Conservation (phyloP, 2,797 vertebrate species). For the Fringilla coelebs region DNA sequence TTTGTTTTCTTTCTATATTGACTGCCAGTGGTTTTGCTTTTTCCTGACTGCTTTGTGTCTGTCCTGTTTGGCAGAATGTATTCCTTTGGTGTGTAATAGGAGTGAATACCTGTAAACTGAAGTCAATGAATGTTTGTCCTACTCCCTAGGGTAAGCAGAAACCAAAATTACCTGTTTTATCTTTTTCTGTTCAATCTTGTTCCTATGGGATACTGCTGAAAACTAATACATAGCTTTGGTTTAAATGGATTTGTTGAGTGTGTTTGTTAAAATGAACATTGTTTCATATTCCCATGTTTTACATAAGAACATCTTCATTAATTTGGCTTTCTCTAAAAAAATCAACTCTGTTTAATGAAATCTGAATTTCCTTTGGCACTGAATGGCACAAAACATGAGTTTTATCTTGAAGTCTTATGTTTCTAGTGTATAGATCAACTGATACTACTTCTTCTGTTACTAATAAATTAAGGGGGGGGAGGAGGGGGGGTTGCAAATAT, state of each 20-base stretch:
- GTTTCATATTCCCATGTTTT: not conserved
- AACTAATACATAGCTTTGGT: not conserved
- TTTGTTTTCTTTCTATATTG: not conserved
- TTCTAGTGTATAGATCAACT: not conserved
- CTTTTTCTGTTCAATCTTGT: not conserved
- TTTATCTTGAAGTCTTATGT: not conserved
- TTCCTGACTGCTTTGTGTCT: not conserved
- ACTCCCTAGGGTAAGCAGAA: not conserved
- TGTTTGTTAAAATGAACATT: not conserved
- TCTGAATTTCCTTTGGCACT: not conserved
- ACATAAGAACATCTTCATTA: rapidly evolving
- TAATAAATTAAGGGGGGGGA: not conserved
- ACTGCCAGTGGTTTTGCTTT: not conserved
- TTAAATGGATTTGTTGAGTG: not conserved
- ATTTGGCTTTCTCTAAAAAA: not conserved
- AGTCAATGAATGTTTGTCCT: not conserved
- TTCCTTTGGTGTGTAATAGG: not conserved
- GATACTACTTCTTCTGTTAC: not conserved
- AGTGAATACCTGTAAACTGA: not conserved
- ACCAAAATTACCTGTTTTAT: not conserved
- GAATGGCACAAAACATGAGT: not conserved
- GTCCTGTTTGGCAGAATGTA: not conserved
- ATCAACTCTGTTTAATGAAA: not conserved
- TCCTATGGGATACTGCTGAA: not conserved
- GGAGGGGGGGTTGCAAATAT: not conserved